A percentile compares a stretch with the other conserved stretches of the same genome.
Evolutionary conservation across 2,113 vertebrate genomes (phyloP).

Genomic region (Mormyrus iriodes): DNA sequence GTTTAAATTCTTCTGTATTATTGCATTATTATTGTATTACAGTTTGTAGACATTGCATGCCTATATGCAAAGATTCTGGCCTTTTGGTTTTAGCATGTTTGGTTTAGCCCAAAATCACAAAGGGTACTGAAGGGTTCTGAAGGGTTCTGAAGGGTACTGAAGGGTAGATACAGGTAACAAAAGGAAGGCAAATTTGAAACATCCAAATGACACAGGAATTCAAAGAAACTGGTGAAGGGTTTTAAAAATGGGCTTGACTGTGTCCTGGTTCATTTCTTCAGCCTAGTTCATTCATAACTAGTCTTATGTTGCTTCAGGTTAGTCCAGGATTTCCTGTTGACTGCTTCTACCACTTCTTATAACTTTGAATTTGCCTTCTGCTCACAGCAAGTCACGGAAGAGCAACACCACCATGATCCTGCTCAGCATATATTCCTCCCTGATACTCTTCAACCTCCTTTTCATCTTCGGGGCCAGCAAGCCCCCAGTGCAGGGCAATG

Average conservation of each 20-base stretch:
- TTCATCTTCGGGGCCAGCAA: slow-evolving; percentile 58
- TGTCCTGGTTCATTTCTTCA: not conserved
- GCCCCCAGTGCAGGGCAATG: not conserved
- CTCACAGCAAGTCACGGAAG: slow-evolving; percentile 45
- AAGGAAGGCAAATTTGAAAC: not conserved
- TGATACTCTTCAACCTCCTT: slow-evolving; percentile 64
- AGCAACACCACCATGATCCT: slow-evolving; percentile 44
- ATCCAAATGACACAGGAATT: not conserved
- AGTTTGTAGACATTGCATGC: not conserved
- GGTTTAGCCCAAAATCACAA: not conserved
- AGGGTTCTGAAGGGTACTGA: too few relatives aligned
- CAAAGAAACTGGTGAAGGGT: not conserved
- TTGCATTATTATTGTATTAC: not conserved
- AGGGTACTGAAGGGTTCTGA: too few relatives aligned
- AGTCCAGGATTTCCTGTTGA: not conserved
- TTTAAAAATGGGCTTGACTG: not conserved
- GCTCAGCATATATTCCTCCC: slow-evolving; percentile 54
- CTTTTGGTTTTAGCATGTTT: not conserved
- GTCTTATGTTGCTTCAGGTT: not conserved
- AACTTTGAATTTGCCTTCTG: not conserved
- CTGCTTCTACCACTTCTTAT: not conserved
- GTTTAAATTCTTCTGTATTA: not conserved
- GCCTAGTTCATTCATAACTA: not conserved
- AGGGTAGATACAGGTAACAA: not conserved
- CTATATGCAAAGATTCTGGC: not conserved